phyloP scores from a whole-genome alignment of 2,888 invertebrate genomes.

The Troides aeacus region DNA sequence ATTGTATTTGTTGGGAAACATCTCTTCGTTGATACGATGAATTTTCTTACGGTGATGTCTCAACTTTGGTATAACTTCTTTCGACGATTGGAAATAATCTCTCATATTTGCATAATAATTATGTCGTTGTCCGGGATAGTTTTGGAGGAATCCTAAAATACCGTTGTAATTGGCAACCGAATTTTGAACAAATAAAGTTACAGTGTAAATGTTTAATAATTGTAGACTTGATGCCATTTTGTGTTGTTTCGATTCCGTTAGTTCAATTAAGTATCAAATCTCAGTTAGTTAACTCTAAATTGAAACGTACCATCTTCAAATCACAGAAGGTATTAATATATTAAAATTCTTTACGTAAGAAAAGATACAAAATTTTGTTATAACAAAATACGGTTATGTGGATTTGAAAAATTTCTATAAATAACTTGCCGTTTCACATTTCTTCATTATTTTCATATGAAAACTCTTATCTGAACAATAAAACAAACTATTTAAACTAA shows the following conservation, averaged over 20 bases:
- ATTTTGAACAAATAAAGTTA: constrained; percentile 15
- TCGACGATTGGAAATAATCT: constrained; percentile 15
- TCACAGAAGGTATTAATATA: neutral
- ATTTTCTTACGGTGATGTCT: constrained; percentile 14
- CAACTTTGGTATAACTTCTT: constrained; percentile 3
- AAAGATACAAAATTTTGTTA: neutral
- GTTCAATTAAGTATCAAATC: neutral
- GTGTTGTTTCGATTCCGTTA: neutral
- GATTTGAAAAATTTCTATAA: too few relatives aligned
- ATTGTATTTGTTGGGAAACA: neutral
- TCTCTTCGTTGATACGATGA: constrained; percentile 7
- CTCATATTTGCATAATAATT: constrained; percentile 1
- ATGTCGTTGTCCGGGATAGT: constrained; percentile 10
- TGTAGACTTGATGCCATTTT: constrained; percentile 10
- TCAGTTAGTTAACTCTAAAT: neutral
- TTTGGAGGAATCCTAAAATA: constrained; percentile 4
- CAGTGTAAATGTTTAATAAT: constrained; percentile 4
- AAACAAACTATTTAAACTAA: neutral
- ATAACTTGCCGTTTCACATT: neutral
- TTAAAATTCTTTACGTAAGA: neutral
- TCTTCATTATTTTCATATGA: neutral
- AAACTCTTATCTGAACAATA: neutral
- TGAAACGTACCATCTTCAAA: neutral
- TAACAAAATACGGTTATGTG: neutral
- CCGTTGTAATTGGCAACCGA: constrained; percentile 2